Conservation (phyloP, 1,140 invertebrate genomes). For the Sesamia nonagrioides region DNA sequence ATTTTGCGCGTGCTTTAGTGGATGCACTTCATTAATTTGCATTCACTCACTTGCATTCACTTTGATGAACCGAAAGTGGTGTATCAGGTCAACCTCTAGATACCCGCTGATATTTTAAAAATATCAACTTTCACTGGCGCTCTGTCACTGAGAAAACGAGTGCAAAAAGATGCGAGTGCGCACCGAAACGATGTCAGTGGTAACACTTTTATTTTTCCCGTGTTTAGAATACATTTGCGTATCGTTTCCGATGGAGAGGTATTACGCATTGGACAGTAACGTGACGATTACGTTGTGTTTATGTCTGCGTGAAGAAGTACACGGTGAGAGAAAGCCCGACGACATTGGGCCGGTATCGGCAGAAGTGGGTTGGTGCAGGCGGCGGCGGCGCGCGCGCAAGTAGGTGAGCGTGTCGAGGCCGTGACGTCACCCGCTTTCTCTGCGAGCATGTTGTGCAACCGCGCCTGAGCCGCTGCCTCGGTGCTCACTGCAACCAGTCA, state of each 20-base stretch:
- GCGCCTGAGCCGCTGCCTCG: constrained; percentile 49
- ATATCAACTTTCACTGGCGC: constrained; percentile 39
- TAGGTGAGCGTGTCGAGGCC: constrained; percentile 86
- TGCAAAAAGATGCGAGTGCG: constrained; percentile 1
- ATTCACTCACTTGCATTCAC: constrained; percentile 28
- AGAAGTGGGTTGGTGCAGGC: constrained; percentile 79
- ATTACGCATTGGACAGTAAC: constrained; percentile 49
- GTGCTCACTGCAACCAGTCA: constrained; percentile 34
- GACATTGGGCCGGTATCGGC: constrained; percentile 74
- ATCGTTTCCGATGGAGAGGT: constrained; percentile 21
- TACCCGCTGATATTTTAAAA: constrained; percentile 20
- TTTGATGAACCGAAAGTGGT: constrained; percentile 57
- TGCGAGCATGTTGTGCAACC: constrained; percentile 77
- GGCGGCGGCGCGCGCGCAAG: constrained; percentile 67
- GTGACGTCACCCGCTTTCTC: constrained; percentile 86
- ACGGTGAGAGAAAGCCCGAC: constrained; percentile 74
- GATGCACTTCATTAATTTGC: background rate
- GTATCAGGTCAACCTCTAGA: constrained; percentile 36
- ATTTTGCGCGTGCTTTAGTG: background rate
- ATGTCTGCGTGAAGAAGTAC: constrained; percentile 50
- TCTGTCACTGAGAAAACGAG: constrained; percentile 1
- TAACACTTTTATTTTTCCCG: constrained; percentile 33
- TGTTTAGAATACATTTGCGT: constrained; percentile 37
- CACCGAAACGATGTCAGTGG: constrained; percentile 32
- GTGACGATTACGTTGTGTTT: constrained; percentile 41